phyloP scores from a whole-genome alignment of 2,797 vertebrate species.

The Pristis pectinata region DNA sequence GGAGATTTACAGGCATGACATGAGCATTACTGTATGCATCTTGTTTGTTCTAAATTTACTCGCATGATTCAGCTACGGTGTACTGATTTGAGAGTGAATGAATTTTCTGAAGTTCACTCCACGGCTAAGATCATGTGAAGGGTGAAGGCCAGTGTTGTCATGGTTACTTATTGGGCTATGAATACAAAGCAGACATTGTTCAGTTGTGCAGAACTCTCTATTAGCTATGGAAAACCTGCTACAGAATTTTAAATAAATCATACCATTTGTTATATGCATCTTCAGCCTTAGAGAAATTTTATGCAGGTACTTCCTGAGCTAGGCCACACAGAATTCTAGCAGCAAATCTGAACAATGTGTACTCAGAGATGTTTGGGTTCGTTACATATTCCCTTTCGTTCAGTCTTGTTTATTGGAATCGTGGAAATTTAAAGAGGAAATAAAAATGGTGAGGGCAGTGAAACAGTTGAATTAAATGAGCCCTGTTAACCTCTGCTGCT shows the following conservation, averaged over 20 bases:
- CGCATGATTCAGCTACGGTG: neutral
- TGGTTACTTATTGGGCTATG: neutral
- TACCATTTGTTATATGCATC: neutral
- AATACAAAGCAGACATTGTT: neutral
- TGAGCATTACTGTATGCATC: no score
- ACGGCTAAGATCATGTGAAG: neutral
- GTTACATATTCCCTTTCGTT: neutral
- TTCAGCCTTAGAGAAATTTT: neutral
- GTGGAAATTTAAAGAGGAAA: no score
- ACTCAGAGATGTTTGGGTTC: neutral
- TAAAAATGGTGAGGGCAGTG: no score
- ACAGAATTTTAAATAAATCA: neutral
- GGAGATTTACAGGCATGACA: neutral
- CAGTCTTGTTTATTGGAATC: neutral
- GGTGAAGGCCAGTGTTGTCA: neutral
- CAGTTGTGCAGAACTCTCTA: neutral
- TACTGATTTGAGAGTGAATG: neutral
- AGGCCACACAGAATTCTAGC: neutral
- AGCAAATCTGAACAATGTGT: neutral
- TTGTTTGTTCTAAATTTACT: neutral
- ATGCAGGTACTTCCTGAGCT: neutral
- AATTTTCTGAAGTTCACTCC: neutral
- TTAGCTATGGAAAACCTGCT: neutral
- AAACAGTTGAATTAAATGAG: no score
- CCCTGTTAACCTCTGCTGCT: no score